Evolutionary conservation across 2,888 invertebrate species (phyloP).

Genomic region (Limnephilus lunatus): DNA sequence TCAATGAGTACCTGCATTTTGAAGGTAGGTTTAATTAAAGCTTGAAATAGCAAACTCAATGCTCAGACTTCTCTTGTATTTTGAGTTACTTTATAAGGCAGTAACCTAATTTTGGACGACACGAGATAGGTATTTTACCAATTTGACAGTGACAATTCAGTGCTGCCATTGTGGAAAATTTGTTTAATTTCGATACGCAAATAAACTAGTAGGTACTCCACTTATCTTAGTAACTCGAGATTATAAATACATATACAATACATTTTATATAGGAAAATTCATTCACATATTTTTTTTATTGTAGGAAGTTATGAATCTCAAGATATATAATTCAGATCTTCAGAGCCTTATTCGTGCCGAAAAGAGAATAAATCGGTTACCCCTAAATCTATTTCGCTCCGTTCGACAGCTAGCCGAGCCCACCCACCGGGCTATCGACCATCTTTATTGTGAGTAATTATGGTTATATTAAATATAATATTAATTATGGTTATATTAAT

Average conservation of each 20-base stretch:
- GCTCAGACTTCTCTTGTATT: slow-evolving; percentile 3
- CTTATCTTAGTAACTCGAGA: background rate
- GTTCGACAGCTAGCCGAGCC: background rate
- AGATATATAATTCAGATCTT: no score
- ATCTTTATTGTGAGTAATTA: background rate
- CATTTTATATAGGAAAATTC: no score
- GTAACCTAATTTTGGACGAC: slow-evolving; percentile 51
- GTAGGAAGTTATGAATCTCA: no score
- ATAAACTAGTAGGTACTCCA: background rate
- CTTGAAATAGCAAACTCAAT: slow-evolving; percentile 5
- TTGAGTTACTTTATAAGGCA: slow-evolving; percentile 48
- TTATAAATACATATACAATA: no score
- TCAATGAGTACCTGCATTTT: slow-evolving; percentile 53
- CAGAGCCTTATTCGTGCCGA: background rate
- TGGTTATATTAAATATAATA: no score
- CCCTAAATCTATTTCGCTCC: background rate
- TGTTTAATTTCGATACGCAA: background rate
- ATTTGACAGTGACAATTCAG: slow-evolving; percentile 27
- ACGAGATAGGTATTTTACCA: slow-evolving; percentile 25
- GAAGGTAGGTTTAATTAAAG: slow-evolving; percentile 5
- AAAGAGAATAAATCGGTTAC: background rate
- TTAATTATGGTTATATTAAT: background rate
- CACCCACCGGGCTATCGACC: background rate
- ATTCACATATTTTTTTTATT: no score
- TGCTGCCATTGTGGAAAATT: slow-evolving; percentile 19